These are phyloP conservation scores for Macaca nemestrina DNA, from an alignment of 2,113 vertebrate genomes.

Conservation along the genomic window DNA sequence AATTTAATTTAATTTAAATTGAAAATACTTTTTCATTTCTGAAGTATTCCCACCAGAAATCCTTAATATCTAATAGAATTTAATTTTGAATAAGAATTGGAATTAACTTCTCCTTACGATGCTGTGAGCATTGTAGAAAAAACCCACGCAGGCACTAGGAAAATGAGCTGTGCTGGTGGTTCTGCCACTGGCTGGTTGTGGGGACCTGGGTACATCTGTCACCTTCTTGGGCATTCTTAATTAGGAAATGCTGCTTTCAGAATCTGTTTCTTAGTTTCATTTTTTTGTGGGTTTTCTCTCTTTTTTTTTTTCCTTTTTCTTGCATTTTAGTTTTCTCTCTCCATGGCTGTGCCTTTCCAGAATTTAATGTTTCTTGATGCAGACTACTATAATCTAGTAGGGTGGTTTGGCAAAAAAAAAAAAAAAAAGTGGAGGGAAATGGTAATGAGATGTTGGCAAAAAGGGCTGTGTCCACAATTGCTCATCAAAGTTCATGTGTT, in stretches of 20 bases:
- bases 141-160: not conserved
- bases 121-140: not conserved
- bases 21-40: conserved; percentile 82
- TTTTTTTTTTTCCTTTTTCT: not conserved
- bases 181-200: not conserved
- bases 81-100: conserved; percentile 62
- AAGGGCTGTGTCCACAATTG: not conserved
- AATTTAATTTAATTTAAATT: conserved; percentile 85
- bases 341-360: not conserved
- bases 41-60: conserved; percentile 81
- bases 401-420: not conserved
- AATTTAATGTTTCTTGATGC: not conserved
- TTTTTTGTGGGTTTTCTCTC: too few relatives aligned
- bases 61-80: conserved; percentile 70
- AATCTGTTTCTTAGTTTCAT: not conserved
- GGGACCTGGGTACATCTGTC: not conserved
- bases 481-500: not conserved
- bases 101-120: not conserved
- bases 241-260: not conserved
- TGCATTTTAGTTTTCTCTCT: not conserved
- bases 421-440: not conserved
- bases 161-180: not conserved
- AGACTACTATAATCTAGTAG: not conserved
- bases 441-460: not conserved
- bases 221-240: not conserved